A percentile compares a stretch with the other conserved stretches of the same genome.
Conservation (phyloP, 2,113 vertebrate species). For the Alligator sinensis region DNA sequence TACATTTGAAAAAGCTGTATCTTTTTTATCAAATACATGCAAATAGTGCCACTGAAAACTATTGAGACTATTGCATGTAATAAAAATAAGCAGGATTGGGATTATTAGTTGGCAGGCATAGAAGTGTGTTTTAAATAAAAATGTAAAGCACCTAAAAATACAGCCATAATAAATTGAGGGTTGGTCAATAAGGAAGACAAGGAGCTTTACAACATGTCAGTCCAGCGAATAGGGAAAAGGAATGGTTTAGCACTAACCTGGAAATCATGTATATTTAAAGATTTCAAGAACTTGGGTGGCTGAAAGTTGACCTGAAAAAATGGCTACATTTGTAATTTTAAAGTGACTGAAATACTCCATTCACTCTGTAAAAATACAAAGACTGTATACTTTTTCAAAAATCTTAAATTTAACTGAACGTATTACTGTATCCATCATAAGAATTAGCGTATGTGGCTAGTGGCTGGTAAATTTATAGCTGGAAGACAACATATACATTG, state of each 20-base stretch:
- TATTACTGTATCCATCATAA: not conserved
- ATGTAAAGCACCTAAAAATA: not conserved
- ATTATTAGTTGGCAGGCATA: not conserved
- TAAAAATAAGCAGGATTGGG: not conserved
- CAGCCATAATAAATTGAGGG: not conserved
- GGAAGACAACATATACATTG: not conserved
- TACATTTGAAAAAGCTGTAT: not conserved
- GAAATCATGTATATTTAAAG: slow-evolving; percentile 34
- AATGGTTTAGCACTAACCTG: not conserved
- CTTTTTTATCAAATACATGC: not conserved
- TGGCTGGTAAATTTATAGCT: not conserved
- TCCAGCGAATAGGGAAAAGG: not conserved
- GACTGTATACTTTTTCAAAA: not conserved
- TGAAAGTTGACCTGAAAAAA: not conserved
- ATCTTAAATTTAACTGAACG: not conserved
- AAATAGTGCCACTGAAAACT: not conserved
- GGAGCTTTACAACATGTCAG: not conserved
- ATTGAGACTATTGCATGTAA: not conserved
- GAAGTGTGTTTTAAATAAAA: not conserved
- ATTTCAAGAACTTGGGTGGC: not conserved
- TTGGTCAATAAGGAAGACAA: not conserved
- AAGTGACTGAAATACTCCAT: not conserved
- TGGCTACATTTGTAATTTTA: not conserved
- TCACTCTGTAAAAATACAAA: not conserved
- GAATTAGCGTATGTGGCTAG: not conserved